phyloP scores from a whole-genome alignment of 37 sponge, comb jelly and placozoan species.

The Oopsacas minuta region DNA sequence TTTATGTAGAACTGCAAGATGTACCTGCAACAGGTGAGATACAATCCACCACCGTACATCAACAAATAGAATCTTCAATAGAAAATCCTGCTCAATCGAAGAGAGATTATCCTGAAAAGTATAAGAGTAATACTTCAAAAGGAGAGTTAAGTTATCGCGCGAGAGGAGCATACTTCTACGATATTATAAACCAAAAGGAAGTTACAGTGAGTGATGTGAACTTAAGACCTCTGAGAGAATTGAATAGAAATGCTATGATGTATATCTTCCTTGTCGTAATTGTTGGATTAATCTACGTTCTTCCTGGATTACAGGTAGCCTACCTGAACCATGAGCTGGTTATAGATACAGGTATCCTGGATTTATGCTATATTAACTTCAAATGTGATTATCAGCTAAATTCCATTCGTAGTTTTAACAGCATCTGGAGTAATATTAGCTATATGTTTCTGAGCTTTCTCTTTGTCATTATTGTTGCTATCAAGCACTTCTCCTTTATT shows the following conservation, averaged over 20 bases:
- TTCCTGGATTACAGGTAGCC: neutral
- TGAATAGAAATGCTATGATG: neutral
- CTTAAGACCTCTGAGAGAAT: neutral
- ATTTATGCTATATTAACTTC: constrained; percentile 11
- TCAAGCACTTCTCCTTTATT: neutral
- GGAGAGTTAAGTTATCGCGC: neutral
- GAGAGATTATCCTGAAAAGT: neutral
- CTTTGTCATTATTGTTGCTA: neutral
- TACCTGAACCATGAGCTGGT: neutral
- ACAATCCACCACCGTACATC: neutral
- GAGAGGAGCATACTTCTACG: neutral
- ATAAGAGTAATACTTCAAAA: neutral
- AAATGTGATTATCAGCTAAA: neutral
- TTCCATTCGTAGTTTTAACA: neutral
- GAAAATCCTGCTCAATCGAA: neutral
- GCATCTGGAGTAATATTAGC: neutral
- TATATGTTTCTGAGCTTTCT: neutral
- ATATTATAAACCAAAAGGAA: neutral
- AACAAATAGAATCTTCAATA: neutral
- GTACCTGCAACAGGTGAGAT: neutral
- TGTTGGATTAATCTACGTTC: neutral
- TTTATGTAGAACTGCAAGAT: neutral
- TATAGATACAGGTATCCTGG: neutral
- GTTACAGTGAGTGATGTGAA: neutral
- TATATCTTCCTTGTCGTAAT: neutral